Conservation (phyloP, 2,888 invertebrate species). For the Steromphala cineraria region DNA sequence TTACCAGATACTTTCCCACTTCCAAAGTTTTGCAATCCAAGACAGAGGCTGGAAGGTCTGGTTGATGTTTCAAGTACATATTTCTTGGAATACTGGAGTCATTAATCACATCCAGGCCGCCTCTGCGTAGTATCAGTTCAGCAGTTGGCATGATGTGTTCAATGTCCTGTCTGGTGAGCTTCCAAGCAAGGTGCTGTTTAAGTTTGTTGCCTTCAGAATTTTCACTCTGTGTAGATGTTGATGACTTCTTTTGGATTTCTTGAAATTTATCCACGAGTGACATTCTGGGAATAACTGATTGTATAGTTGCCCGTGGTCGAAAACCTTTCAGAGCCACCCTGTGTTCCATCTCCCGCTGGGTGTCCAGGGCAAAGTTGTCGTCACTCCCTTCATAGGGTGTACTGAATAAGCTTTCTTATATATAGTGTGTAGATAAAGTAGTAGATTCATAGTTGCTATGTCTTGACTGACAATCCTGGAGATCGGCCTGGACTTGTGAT, state of each 20-base stretch:
- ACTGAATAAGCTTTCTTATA: conserved; percentile 26
- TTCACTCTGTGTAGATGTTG: background rate
- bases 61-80: conserved; percentile 19
- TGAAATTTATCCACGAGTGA: conserved; percentile 24
- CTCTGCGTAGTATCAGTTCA: conserved; percentile 21
- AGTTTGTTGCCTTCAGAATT: too few species aligned
- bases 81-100: conserved; percentile 1
- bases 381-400: conserved; percentile 30
- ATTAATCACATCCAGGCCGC: conserved; percentile 2
- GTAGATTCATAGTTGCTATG: too few species aligned
- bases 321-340: conserved; percentile 34
- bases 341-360: conserved; percentile 35
- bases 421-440: too few species aligned
- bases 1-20: conserved; percentile 27
- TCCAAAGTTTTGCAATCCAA: conserved; percentile 18
- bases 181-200: too few species aligned
- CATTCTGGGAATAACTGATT: conserved; percentile 29
- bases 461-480: too few species aligned
- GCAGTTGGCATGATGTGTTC: conserved; percentile 18
- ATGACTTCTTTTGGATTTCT: background rate
- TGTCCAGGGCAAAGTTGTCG: background rate
- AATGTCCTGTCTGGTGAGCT: too few species aligned
- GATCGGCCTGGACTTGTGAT: too few species aligned
- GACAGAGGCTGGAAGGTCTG: conserved; percentile 7
- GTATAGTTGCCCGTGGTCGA: conserved; percentile 19